A percentile compares a stretch with the other conserved stretches of the same genome.
Evolutionary conservation across 2,113 vertebrate species (phyloP).

Genomic region (Clarias magur): DNA sequence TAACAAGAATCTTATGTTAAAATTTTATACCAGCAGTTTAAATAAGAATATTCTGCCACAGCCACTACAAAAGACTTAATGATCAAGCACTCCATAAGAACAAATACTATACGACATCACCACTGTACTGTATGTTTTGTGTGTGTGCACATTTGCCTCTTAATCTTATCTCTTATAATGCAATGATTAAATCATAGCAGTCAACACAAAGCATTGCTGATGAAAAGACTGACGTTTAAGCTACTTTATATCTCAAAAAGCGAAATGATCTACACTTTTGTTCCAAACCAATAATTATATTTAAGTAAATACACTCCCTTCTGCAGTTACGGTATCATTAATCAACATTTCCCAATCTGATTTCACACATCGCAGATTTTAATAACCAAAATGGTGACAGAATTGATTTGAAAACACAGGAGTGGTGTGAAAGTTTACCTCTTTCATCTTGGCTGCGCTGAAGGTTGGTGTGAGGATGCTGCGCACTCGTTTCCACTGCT

Average conservation of each 20-base stretch:
- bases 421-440: slow-evolving; percentile 70
- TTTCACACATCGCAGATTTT: slow-evolving; percentile 28
- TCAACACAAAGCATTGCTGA: background rate
- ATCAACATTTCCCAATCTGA: background rate
- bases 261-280: background rate
- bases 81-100: slow-evolving; percentile 6
- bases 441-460: slow-evolving; percentile 80
- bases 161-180: background rate
- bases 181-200: background rate
- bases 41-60: background rate
- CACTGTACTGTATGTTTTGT: background rate
- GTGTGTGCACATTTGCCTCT: background rate
- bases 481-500: slow-evolving; percentile 84
- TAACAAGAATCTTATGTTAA: background rate
- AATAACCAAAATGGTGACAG: background rate
- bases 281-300: slow-evolving; percentile 7
- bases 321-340: slow-evolving; percentile 2
- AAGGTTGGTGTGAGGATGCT: slow-evolving; percentile 82
- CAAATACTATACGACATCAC: background rate
- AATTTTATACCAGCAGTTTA: slow-evolving; percentile 17
- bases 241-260: background rate
- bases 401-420: background rate
- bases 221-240: background rate
- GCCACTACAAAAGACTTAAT: slow-evolving; percentile 1
- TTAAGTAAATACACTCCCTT: slow-evolving; percentile 16